Conservation (phyloP, 1,140 invertebrate species). For the Drosophila hydei region DNA sequence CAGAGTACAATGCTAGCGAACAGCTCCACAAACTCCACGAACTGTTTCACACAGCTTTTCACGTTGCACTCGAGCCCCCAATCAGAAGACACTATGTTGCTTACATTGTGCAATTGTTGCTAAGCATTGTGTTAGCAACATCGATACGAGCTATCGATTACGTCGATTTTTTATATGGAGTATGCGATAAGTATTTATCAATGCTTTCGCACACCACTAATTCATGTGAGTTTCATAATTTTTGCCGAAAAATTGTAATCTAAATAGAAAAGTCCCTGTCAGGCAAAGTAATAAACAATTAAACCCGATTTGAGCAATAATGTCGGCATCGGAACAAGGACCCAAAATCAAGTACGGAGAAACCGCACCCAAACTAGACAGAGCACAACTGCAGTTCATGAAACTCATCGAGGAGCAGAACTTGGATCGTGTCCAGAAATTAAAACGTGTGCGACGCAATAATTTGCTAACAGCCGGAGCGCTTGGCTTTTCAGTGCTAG, state of each 20-base stretch:
- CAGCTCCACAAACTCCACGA: constrained; percentile 48
- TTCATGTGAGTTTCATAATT: constrained; percentile 60
- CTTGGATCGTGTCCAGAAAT: constrained; percentile 87
- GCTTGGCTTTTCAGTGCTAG: constrained; percentile 87
- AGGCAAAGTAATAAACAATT: constrained; percentile 10
- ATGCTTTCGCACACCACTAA: constrained; percentile 6
- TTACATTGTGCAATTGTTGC: constrained; percentile 24
- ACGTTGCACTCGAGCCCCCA: constrained; percentile 67
- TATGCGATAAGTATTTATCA: constrained; percentile 16
- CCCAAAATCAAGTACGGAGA: constrained; percentile 84
- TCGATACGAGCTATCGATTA: neutral
- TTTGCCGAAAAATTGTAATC: constrained; percentile 41
- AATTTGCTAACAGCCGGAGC: constrained; percentile 87
- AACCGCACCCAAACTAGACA: constrained; percentile 85
- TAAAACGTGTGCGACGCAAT: constrained; percentile 86
- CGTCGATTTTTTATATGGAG: neutral
- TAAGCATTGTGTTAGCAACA: constrained; percentile 17
- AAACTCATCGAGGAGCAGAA: constrained; percentile 91
- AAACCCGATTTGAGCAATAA: constrained; percentile 41
- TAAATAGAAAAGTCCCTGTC: constrained; percentile 3
- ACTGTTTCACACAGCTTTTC: constrained; percentile 39
- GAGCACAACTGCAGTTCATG: constrained; percentile 90
- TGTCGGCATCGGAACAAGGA: constrained; percentile 68
- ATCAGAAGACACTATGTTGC: constrained; percentile 51
- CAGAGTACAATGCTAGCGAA: constrained; percentile 47